phyloP scores from a whole-genome alignment of 2,888 invertebrate species.

The Gonocerus acuteangulatus region DNA sequence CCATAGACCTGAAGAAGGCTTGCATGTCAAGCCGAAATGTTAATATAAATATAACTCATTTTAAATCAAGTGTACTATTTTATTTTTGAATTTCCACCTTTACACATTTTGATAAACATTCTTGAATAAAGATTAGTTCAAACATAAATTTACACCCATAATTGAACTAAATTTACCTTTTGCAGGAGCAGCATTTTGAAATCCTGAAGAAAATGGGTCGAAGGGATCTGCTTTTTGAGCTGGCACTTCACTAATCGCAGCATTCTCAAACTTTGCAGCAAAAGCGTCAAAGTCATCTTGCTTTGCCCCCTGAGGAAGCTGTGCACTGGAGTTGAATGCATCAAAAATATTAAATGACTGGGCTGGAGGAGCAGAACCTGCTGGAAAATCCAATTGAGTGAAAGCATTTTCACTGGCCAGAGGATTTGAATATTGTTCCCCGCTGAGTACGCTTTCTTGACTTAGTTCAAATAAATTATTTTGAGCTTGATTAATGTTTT shows the following conservation, averaged over 20 bases:
- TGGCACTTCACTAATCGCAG: conserved; percentile 44
- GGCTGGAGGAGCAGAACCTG: neutral
- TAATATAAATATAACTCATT: too few relatives aligned
- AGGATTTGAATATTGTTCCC: neutral
- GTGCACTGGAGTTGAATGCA: neutral
- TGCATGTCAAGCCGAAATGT: too few relatives aligned
- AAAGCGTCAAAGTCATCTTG: conserved; percentile 78
- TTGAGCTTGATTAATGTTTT: neutral
- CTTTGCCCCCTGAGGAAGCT: conserved; percentile 28
- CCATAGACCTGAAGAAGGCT: too few relatives aligned
- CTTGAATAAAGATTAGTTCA: too few relatives aligned
- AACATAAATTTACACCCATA: too few relatives aligned
- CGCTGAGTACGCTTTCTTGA: neutral
- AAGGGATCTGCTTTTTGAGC: conserved; percentile 41
- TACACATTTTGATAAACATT: too few relatives aligned
- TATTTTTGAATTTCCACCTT: too few relatives aligned
- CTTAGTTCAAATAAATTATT: conserved; percentile 7
- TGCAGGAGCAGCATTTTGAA: conserved; percentile 8
- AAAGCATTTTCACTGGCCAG: neutral
- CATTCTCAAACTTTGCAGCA: conserved; percentile 78
- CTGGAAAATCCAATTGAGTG: neutral
- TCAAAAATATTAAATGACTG: conserved; percentile 32
- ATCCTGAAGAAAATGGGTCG: conserved; percentile 35
- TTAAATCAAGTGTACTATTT: too few relatives aligned
- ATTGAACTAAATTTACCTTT: too few relatives aligned